These are phyloP conservation scores for Oophaga pumilio DNA, from an alignment of 2,113 vertebrate genomes.

Conservation along the genomic window DNA sequence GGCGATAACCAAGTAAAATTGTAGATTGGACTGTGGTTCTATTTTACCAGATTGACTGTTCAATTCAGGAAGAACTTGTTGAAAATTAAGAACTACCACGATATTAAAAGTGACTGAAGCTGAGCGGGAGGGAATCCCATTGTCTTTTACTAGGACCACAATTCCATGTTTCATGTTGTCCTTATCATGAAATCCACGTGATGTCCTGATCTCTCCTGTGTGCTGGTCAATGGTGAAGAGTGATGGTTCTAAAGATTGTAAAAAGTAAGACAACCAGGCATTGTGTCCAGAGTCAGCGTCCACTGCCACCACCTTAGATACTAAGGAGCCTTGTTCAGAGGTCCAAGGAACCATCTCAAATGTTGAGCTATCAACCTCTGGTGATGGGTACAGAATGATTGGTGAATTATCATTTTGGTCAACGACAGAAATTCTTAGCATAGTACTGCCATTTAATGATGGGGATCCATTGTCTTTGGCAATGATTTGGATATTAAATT, in stretches of 20 bases:
- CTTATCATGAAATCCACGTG: slow-evolving; percentile 51
- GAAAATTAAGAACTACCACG: slow-evolving; percentile 29
- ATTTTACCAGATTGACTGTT: fast-evolving
- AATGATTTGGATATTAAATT: background rate
- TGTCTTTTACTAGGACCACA: background rate
- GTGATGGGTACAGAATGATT: background rate
- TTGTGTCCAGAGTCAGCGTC: slow-evolving; percentile 6
- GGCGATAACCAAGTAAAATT: slow-evolving; percentile 33
- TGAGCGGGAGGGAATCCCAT: slow-evolving; percentile 33
- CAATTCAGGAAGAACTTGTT: slow-evolving; percentile 56
- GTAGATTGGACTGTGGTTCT: slow-evolving; percentile 19
- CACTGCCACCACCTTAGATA: slow-evolving; percentile 1
- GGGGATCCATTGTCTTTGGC: slow-evolving; percentile 70
- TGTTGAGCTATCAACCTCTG: background rate
- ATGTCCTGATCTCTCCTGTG: slow-evolving; percentile 29
- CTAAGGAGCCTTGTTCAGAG: background rate
- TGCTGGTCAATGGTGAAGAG: background rate
- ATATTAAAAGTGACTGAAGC: slow-evolving; percentile 36
- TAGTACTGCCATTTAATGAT: slow-evolving; percentile 69
- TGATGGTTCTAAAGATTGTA: background rate
- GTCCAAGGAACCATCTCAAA: background rate
- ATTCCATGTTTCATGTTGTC: slow-evolving; percentile 56
- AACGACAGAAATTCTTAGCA: slow-evolving; percentile 68
- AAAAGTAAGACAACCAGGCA: slow-evolving; percentile 2
- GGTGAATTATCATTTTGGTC: slow-evolving; percentile 74